phyloP scores from a whole-genome alignment of 2,113 vertebrate species.

The Alouatta palliata region DNA sequence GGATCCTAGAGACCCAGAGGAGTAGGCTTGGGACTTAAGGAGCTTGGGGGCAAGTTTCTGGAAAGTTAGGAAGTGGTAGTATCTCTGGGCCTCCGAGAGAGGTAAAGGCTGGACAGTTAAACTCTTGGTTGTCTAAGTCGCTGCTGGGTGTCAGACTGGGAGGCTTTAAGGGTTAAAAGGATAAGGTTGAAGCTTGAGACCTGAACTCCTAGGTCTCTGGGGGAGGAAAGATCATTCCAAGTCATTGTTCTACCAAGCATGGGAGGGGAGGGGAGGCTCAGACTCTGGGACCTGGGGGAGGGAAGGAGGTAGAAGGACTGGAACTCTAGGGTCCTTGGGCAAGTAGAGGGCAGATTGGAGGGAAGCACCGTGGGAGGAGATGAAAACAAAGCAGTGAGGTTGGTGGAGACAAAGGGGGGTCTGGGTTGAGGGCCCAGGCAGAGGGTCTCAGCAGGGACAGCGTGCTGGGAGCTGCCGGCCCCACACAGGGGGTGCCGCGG shows the following conservation, averaged over 20 bases:
- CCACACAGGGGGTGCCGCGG: conserved; percentile 62
- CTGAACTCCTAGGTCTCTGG: neutral
- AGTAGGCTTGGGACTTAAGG: neutral
- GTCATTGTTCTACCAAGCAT: neutral
- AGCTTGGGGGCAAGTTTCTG: neutral
- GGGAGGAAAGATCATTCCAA: neutral
- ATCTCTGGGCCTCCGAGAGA: neutral
- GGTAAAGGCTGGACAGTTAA: neutral
- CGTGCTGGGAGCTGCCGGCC: conserved; percentile 67
- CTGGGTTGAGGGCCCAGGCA: neutral
- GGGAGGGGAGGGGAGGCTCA: neutral
- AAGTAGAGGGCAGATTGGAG: neutral
- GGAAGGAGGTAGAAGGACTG: neutral
- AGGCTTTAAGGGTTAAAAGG: neutral
- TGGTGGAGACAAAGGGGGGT: neutral
- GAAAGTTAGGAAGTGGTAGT: neutral
- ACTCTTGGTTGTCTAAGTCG: neutral
- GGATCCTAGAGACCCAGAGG: neutral
- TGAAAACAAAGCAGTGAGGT: neutral
- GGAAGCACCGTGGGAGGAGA: neutral
- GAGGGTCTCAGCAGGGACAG: conserved; percentile 39
- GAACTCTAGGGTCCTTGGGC: neutral
- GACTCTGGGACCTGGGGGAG: neutral
- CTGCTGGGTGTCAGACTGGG: neutral
- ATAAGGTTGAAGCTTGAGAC: neutral